Percentiles rank a stretch among this genome's conserved stretches.
These are phyloP conservation scores for Tetramorium bicarinatum DNA, from an alignment of 2,888 invertebrate species.

Conservation along the genomic window DNA sequence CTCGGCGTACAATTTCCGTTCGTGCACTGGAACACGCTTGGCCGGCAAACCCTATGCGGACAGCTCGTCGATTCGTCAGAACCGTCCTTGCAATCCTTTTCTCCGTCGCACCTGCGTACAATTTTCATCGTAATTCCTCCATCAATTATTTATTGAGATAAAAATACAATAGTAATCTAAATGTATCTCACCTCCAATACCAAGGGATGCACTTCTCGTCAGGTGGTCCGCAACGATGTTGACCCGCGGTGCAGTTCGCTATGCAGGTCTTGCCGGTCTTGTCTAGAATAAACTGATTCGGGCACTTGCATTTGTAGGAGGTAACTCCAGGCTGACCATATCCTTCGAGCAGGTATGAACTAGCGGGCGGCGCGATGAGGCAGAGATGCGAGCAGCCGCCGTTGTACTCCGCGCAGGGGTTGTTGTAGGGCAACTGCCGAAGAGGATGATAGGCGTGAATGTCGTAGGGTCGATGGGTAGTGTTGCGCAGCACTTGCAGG, in stretches of 20 bases:
- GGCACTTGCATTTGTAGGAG: constrained; percentile 95
- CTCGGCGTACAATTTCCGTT: constrained; percentile 97
- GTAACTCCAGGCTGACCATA: constrained; percentile 94
- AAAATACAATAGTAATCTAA: constrained; percentile 70
- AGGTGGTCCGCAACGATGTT: constrained; percentile 91
- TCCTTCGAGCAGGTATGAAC: constrained; percentile 92
- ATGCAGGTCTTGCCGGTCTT: constrained; percentile 95
- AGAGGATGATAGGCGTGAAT: constrained; percentile 97
- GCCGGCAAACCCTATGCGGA: constrained; percentile 93
- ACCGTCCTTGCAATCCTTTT: constrained; percentile 96
- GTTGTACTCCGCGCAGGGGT: constrained; percentile 97
- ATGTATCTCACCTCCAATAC: constrained; percentile 90
- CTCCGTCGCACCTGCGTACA: constrained; percentile 92
- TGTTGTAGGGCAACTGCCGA: constrained; percentile 93
- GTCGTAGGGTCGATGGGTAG: constrained; percentile 98
- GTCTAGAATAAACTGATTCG: constrained; percentile 96
- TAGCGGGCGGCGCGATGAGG: constrained; percentile 94
- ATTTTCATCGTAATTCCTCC: not conserved
- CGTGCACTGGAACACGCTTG: constrained; percentile 97
- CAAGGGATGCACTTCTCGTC: constrained; percentile 92
- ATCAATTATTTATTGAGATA: not conserved
- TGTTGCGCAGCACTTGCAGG: constrained; percentile 92
- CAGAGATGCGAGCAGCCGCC: constrained; percentile 99
- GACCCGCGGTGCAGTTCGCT: constrained; percentile 97
- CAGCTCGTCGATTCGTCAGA: constrained; percentile 96